These are phyloP conservation scores for Thereuonema tuberculata DNA, from an alignment of 1,140 invertebrate genomes.

Conservation along the genomic window DNA sequence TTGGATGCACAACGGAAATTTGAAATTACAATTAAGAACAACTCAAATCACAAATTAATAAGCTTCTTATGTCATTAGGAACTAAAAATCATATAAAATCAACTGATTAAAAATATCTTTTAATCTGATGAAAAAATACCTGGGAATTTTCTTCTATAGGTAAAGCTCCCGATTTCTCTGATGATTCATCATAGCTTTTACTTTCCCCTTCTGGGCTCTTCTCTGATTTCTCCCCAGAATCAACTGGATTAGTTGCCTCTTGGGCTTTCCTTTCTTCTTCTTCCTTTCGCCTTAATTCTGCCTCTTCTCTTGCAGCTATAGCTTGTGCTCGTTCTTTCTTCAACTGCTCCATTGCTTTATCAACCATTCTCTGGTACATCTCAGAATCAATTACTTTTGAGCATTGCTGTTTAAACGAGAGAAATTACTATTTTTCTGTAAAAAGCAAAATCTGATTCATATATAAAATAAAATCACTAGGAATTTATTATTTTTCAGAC, in stretches of 20 bases:
- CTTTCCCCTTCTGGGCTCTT: no score
- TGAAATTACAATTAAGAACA: no score
- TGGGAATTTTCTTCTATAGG: no score
- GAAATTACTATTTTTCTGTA: constrained; percentile 5
- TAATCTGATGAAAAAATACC: no score
- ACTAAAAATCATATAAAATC: no score
- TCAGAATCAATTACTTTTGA: constrained; percentile 83
- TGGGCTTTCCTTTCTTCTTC: constrained; percentile 22
- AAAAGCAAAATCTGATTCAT: not conserved
- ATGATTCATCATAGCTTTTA: no score
- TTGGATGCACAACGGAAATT: no score
- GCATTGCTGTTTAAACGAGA: constrained; percentile 53
- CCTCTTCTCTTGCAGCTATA: constrained; percentile 15
- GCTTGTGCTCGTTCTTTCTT: constrained; percentile 13
- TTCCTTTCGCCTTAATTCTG: constrained; percentile 24
- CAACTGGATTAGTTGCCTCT: constrained; percentile 19
- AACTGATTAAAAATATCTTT: no score
- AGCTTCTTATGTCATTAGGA: no score
- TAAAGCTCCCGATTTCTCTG: no score
- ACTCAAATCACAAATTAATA: no score
- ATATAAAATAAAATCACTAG: not conserved
- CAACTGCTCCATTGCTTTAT: constrained; percentile 32
- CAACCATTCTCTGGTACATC: constrained; percentile 77
- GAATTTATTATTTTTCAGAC: no score
- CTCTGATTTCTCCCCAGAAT: not conserved